Conservation (phyloP, 2,113 vertebrate species). For the Phyllopteryx taeniolatus region DNA sequence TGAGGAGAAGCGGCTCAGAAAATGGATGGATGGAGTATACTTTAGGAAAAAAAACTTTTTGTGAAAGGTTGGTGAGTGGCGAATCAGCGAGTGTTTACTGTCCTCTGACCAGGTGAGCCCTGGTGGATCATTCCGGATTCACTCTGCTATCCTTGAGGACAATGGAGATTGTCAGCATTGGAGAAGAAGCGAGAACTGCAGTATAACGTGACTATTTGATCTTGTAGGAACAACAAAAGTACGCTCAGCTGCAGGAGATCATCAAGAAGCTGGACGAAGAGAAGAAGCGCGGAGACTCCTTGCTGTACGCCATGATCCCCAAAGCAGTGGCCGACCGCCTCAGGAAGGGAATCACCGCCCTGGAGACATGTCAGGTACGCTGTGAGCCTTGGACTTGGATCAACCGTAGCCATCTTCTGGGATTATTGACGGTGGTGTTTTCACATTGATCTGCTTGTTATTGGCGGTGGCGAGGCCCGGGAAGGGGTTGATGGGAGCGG, state of each 20-base stretch:
- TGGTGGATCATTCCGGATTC: not conserved
- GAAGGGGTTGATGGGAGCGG: no score
- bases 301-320: slow-evolving; percentile 76
- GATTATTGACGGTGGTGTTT: no score
- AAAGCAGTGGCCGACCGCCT: slow-evolving; percentile 73
- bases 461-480: no score
- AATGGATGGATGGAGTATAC: no score
- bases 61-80: no score
- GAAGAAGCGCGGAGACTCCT: slow-evolving; percentile 72
- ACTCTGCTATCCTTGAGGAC: no score
- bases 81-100: no score
- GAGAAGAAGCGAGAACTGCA: not conserved
- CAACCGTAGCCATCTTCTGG: not conserved
- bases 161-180: no score
- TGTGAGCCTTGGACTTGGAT: not conserved
- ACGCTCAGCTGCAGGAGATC: slow-evolving; percentile 72
- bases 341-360: slow-evolving; percentile 71
- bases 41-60: no score
- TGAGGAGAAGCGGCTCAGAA: no score
- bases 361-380: slow-evolving; percentile 73
- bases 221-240: slow-evolving; percentile 73
- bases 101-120: not conserved
- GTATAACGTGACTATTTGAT: not conserved
- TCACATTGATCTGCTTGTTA: no score
- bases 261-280: slow-evolving; percentile 76